Evolutionary conservation across 2,888 invertebrate species (phyloP), one percentile per base, ranked within the genome.

Genomic region (Disparrhopalites patrizii): DNA sequence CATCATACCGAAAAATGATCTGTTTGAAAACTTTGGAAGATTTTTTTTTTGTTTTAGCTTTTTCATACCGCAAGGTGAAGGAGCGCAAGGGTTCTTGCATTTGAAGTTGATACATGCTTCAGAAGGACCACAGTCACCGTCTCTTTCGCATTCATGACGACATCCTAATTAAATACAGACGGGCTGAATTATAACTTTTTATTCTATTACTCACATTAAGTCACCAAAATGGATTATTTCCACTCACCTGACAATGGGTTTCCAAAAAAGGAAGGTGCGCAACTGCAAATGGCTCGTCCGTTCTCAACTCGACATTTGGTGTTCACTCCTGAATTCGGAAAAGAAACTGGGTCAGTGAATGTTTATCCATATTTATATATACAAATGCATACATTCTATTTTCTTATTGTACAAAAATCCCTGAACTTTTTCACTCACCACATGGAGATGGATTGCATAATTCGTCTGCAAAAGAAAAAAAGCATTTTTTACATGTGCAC

Each of bases 271-370:
- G 90, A 87, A 13, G 89, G 85, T 71, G 89, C 82, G 76, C 90
- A 91, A 31, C 89, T 88, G 77, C 91, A 91, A 15, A 90, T 89
- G 0, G 90, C 89, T 62, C 89, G 82, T 68, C 87, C 88, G 70
- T 86, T 87, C 43, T 87, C 81, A 15, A 91, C 89, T 77, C 89
- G 88, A 78, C 73, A 73, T 36, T 74, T 74, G 13, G 74, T 76
- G 30, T 73, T 74, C 2, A 51, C 51, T 62, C 3, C 28, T 23
- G 15, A 52, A 28, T 52, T 52, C n/a, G 10, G 25, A 27, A 27
- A 27, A 52, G 23, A 20, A 27, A 10, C 7, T 36, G 36, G 36
- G 8, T 10, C 7, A 36, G 15, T 36, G 15, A 36, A 10, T 15
- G 15, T 36, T 36, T 36, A 36, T n/a, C n/a, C 7, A 40, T 40